Conservation (phyloP, 1,140 invertebrate genomes). For the Drosophila jambulina region DNA sequence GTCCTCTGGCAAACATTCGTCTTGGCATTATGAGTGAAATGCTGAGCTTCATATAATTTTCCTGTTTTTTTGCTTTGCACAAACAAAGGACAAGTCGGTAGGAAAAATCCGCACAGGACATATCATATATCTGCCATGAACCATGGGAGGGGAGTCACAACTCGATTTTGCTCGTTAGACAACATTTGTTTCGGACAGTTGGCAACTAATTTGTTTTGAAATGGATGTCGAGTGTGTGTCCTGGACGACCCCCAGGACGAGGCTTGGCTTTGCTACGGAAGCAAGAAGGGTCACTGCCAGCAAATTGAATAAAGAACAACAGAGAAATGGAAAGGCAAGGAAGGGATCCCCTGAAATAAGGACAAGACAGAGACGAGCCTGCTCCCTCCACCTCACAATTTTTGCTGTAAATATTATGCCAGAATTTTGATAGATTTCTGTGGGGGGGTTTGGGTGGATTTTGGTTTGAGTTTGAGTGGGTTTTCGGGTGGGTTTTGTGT, state of each 20-base stretch:
- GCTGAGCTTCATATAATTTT: constrained; percentile 44
- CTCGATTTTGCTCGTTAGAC: constrained; percentile 56
- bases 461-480: too few species aligned
- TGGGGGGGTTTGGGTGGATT: neutral
- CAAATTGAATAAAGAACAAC: constrained; percentile 62
- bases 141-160: neutral
- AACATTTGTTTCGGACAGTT: constrained; percentile 82
- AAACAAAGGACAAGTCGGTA: constrained; percentile 18
- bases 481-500: neutral
- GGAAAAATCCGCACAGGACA: neutral
- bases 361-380: constrained; percentile 13
- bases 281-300: constrained; percentile 52
- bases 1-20: constrained; percentile 29
- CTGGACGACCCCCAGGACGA: constrained; percentile 23
- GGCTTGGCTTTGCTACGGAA: constrained; percentile 1
- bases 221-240: constrained; percentile 49
- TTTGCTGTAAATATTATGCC: constrained; percentile 33
- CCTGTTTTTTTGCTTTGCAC: constrained; percentile 2
- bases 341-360: constrained; percentile 14
- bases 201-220: constrained; percentile 80
- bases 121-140: constrained; percentile 24
- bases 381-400: neutral
- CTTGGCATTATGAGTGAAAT: constrained; percentile 61
- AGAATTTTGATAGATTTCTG: constrained; percentile 37
- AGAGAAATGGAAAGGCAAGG: constrained; percentile 12